Base-by-base conservation (phyloP, 1,140 invertebrate species). In the Zophobas atratus region DNA sequence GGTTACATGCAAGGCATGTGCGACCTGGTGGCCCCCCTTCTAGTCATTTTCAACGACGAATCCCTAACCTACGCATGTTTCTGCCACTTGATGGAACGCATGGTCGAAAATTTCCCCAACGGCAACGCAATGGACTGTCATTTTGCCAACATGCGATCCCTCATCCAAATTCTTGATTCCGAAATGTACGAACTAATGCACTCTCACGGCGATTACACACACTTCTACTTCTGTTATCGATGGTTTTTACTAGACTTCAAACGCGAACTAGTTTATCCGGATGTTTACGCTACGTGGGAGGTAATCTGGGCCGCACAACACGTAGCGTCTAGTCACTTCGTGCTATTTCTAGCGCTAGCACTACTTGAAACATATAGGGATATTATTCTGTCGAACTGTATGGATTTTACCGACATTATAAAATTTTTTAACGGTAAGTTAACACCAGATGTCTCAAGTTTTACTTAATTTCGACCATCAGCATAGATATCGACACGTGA, bases 401-500 rank as follows among this genome's bases (percentile, higher is more conserved):
- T 99, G 96, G 97, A 98, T 86, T 98, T 98, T 86, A 98, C 97
- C 0, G 97, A 99, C 87, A 97, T 98, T 81, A 99, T 99, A 84
- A 98, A 98, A 86, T 99, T 98, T 87, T 98, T 98, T 85, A 98
- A 98, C 88, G 96, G 96, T 97, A 87, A 88, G 87, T 86, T 46
- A 20, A 20, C 20, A 20, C 0, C 20, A 20, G 20, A 20, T 20
- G 20, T 20, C 20, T 20, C 20, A 20, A 20, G 0, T 20, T 20
- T 20, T 20, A 20, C 20, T 20, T 20, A 20, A 20, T 20, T 20
- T 20, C 20, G 20, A 20, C 20, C 20, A 20, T 20, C 20, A 20
- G 20, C 20, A 20, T 20, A 0, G 20, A 20, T 20, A 20, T 20
- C 20, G 20, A 20, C 20, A 20, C 20, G 20, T 20, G 20, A 20